Base-by-base conservation (phyloP, 2,888 invertebrate species). In the Chelonus formosanus region DNA sequence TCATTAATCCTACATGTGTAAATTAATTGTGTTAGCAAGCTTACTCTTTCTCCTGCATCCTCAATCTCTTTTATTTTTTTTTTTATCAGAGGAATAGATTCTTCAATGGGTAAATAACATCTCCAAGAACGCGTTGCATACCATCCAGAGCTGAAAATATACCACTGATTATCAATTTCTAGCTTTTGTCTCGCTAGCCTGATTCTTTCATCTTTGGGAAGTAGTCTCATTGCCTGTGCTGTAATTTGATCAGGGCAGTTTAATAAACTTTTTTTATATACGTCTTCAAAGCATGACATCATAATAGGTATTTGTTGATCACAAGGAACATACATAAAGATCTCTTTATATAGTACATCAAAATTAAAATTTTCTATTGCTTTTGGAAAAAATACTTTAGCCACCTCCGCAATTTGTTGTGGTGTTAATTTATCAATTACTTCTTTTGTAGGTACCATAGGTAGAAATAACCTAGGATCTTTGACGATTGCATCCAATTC, bases 1-100 rank as follows among this genome's bases (percentile, higher is more conserved):
- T 79, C 58, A 54, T 85, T 84, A 6, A 83, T 68, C 32, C 72
- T 75, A 48, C 83, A 85, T 7, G 71, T 73, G 32, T 67, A 73
- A 3, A 85, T 70, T 75, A 85, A 74, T 5, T 73, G 71, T 0
- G 62, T 32, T 0, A 81, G 56, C 2, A 81, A 50, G 0, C 20
- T 6, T 2, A 65, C 20, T 32, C 83, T 74, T 0, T 56, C 52
- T 0, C 67, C 44, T 3, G 60, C 32, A 3, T 68, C 53, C 1
- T 76, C 67, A 3, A 69, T 58, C 34, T 62, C 74, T 0, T 54
- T 3, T 4, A 83, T 78, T 36, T 79, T 68, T 0, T 50, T 5
- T 44, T 74, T 81, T 3, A 82, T 67, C 3, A 59, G 4, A 0
- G 74, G 66, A 36, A 83, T 73, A 0, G 76, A 66, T 45, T 80